phyloP scores from a whole-genome alignment of 1,140 invertebrate genomes.

The Drosophila suzukii region DNA sequence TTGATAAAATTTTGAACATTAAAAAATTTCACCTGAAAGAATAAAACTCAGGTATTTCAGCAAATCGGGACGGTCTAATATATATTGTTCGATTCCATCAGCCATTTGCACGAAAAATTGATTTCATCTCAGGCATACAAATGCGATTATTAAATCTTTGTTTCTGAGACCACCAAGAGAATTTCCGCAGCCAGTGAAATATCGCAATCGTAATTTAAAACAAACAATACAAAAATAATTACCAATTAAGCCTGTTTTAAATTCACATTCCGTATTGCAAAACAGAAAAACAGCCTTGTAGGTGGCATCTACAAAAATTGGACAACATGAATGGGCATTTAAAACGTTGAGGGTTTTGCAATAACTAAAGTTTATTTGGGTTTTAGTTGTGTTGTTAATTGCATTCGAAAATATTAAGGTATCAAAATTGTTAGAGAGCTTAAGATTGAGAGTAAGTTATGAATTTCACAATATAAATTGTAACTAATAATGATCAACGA shows the following conservation, averaged over 20 bases:
- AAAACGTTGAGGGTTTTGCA: slow-evolving; percentile 13
- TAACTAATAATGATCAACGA: no score
- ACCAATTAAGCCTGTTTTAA: slow-evolving; percentile 32
- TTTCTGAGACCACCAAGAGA: slow-evolving; percentile 29
- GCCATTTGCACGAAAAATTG: slow-evolving; percentile 7
- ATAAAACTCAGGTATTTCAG: neutral
- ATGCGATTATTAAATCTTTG: slow-evolving; percentile 36
- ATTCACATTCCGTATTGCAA: slow-evolving; percentile 19
- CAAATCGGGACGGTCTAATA: no score
- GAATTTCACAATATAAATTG: neutral
- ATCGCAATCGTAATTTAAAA: slow-evolving; percentile 19
- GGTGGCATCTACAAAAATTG: neutral
- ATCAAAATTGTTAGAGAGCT: neutral
- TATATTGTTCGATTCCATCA: neutral
- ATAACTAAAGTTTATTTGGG: neutral
- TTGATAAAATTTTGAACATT: no score
- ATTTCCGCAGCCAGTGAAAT: slow-evolving; percentile 1
- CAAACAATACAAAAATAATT: slow-evolving; percentile 30
- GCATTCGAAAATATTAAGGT: neutral
- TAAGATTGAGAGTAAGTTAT: no score
- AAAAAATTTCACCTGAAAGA: neutral
- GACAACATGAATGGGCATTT: neutral
- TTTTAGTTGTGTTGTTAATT: neutral
- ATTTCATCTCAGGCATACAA: slow-evolving; percentile 29
- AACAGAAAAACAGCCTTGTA: slow-evolving; percentile 1